Conservation (phyloP, 2,797 vertebrate genomes). For the Artibeus jamaicensis region DNA sequence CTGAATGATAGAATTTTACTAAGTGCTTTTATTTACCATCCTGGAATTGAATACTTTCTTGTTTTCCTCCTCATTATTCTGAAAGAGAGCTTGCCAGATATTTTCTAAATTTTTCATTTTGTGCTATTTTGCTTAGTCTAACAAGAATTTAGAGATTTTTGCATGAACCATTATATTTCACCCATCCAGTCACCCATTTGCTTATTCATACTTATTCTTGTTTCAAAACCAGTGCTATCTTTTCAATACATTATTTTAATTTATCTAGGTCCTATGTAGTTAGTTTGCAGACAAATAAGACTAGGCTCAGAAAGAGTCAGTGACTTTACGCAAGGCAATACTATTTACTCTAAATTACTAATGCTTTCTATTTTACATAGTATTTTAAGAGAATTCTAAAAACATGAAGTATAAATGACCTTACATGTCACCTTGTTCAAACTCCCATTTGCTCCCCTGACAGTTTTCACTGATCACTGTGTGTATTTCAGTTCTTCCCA, state of each 20-base stretch:
- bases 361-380: background rate
- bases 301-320: background rate
- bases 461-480: background rate
- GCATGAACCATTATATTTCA: background rate
- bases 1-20: background rate
- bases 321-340: background rate
- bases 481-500: constrained; percentile 32
- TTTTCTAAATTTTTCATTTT: background rate
- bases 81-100: background rate
- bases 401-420: background rate
- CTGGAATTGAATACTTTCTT: constrained; percentile 3
- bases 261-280: background rate
- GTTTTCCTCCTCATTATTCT: background rate
- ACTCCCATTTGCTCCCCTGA: background rate
- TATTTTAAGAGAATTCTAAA: constrained; percentile 28
- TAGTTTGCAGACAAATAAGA: background rate
- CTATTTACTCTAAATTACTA: background rate
- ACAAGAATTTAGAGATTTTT: background rate
- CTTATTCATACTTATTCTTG: background rate
- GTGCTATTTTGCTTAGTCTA: background rate
- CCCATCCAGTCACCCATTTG: background rate
- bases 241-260: constrained; percentile 13
- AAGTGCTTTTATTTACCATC: background rate
- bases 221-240: constrained; percentile 4
- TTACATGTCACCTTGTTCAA: background rate